Conservation (phyloP, 2,797 vertebrate genomes). For the Echeneis naucrates region DNA sequence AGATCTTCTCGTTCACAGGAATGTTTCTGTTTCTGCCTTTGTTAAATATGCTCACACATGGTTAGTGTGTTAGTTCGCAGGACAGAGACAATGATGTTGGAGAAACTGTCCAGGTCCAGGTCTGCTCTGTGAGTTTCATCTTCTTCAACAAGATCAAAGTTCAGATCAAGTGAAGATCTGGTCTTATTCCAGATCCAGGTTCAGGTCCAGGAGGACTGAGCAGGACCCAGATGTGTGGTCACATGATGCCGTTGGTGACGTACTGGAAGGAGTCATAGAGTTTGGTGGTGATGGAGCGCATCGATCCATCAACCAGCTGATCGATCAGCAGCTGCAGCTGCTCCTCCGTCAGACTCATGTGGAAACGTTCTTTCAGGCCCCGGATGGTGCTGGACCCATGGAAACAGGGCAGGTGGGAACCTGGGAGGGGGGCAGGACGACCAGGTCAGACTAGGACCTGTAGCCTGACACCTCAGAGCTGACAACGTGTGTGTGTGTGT, state of each 20-base stretch:
- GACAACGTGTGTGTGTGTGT: too few species aligned
- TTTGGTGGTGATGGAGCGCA: constrained; percentile 96
- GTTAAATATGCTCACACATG: constrained; percentile 38
- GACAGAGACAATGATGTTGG: background rate
- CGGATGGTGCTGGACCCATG: constrained; percentile 96
- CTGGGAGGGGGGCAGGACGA: constrained; percentile 69
- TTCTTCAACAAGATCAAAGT: too few species aligned
- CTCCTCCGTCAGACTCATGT: constrained; percentile 97
- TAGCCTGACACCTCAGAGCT: too few species aligned
- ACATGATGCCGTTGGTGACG: constrained; percentile 99
- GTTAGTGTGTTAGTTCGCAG: constrained; percentile 16
- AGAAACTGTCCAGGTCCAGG: background rate
- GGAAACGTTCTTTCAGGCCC: constrained; percentile 95
- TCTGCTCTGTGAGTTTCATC: too few species aligned
- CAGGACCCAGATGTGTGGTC: constrained; percentile 55
- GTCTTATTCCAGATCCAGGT: background rate
- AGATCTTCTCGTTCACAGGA: constrained; percentile 46
- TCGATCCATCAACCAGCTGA: constrained; percentile 95
- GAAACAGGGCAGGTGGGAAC: constrained; percentile 94
- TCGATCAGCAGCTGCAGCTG: constrained; percentile 95
- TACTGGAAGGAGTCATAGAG: constrained; percentile 98
- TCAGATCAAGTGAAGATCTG: too few species aligned
- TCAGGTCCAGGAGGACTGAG: background rate
- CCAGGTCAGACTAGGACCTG: too few species aligned
- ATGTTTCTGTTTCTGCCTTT: constrained; percentile 39